Percentiles rank a stretch among this genome's conserved stretches.
Evolutionary conservation across 2,797 vertebrate species (phyloP).

Genomic region (Taeniopygia guttata): DNA sequence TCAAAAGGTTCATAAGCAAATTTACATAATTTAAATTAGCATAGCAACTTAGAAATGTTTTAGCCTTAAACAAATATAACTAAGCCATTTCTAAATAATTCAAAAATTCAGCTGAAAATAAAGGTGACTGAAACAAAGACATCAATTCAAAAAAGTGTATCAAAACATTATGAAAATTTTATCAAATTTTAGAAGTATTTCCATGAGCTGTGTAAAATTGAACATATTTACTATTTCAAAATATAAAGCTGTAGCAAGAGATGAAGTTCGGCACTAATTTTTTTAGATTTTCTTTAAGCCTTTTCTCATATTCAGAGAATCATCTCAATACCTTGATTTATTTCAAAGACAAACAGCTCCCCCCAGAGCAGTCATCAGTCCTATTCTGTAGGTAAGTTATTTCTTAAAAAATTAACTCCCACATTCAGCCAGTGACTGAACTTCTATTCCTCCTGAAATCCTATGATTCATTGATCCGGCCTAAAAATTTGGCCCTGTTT

Average conservation of each 20-base stretch:
- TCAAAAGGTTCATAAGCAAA: neutral
- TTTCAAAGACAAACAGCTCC: conserved; percentile 30
- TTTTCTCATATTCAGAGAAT: neutral
- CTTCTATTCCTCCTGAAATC: neutral
- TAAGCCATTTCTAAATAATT: neutral
- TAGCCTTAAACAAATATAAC: neutral
- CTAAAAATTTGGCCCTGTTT: neutral
- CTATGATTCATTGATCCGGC: neutral
- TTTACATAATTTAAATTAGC: neutral
- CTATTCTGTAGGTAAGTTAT: neutral
- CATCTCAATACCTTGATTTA: neutral
- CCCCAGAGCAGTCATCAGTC: neutral
- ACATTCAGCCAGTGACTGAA: neutral
- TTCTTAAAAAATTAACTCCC: neutral
- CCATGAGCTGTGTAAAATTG: neutral
- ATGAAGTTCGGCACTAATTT: neutral
- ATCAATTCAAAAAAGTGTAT: neutral
- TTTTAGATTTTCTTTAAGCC: neutral
- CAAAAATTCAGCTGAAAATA: conserved; percentile 21
- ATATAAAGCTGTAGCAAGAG: neutral
- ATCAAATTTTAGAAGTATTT: neutral
- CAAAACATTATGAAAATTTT: neutral
- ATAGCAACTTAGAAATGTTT: neutral
- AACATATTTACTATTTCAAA: neutral
- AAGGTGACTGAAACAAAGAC: neutral